Evolutionary conservation across 2,797 vertebrate species (phyloP).

Genomic region (Leuciscus waleckii): DNA sequence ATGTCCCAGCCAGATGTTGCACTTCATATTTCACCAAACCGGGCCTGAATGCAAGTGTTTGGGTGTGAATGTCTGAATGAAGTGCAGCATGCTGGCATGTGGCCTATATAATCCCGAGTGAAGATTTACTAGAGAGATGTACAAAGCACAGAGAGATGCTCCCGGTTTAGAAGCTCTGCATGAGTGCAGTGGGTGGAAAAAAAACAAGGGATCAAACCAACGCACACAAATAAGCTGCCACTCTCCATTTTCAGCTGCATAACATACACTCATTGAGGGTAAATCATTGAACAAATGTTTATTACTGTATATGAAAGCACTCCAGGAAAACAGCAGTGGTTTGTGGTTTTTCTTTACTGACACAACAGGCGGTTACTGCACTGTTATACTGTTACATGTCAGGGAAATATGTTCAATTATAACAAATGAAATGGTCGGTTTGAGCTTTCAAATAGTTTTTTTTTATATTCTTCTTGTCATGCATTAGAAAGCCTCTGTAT

Average conservation of each 20-base stretch:
- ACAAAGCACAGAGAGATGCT: background rate
- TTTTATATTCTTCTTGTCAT: background rate
- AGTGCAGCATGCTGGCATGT: background rate
- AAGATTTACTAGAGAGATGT: conserved; percentile 32
- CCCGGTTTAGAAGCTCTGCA: conserved; percentile 2
- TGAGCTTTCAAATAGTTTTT: background rate
- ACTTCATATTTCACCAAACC: background rate
- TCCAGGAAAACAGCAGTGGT: background rate
- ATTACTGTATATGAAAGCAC: conserved; percentile 20
- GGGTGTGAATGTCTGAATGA: conserved; percentile 31
- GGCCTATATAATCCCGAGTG: conserved; percentile 23
- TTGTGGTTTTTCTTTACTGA: conserved; percentile 19
- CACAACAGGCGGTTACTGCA: background rate
- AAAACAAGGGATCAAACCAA: background rate
- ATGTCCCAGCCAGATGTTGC: conserved; percentile 16
- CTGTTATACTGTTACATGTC: background rate
- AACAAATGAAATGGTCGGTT: background rate
- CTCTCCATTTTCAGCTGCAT: conserved; percentile 18
- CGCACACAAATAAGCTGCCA: background rate
- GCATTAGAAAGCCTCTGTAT: background rate
- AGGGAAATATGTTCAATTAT: conserved; percentile 6
- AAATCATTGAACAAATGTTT: conserved; percentile 26
- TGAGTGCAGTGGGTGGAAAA: conserved; percentile 39
- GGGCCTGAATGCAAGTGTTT: background rate
- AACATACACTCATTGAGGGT: conserved; percentile 18